Conservation (phyloP, 2,888 invertebrate genomes). For the Eledona agricola region DNA sequence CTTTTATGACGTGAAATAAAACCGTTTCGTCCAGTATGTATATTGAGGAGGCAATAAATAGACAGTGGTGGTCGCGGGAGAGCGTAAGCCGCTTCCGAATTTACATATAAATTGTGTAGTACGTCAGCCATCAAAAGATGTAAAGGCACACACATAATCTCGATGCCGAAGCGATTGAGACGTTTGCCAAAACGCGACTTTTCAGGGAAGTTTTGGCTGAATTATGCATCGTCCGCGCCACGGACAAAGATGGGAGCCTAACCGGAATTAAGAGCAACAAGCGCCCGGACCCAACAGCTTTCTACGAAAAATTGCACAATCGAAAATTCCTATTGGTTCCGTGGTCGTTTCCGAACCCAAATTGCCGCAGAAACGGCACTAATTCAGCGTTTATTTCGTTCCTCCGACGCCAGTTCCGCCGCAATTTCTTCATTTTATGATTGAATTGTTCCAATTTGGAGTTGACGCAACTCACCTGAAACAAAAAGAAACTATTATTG, state of each 20-base stretch:
- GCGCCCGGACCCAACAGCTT: no score
- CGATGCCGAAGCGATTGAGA: slow-evolving; percentile 42
- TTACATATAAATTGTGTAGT: slow-evolving; percentile 56
- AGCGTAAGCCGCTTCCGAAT: slow-evolving; percentile 43
- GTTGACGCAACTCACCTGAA: slow-evolving; percentile 40
- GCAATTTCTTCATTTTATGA: slow-evolving; percentile 51
- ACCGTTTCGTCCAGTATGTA: slow-evolving; percentile 34
- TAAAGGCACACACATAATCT: slow-evolving; percentile 45
- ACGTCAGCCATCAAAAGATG: slow-evolving; percentile 50
- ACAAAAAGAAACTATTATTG: slow-evolving; percentile 39
- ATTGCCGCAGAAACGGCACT: slow-evolving; percentile 13
- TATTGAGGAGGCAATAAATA: slow-evolving; percentile 34
- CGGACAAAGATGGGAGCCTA: no score
- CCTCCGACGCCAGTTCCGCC: slow-evolving; percentile 43
- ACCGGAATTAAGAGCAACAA: no score
- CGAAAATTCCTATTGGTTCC: not conserved
- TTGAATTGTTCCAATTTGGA: slow-evolving; percentile 48
- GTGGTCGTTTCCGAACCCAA: slow-evolving; percentile 3
- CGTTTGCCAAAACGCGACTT: slow-evolving; percentile 35
- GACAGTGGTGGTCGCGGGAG: slow-evolving; percentile 40
- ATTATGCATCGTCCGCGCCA: slow-evolving; percentile 34
- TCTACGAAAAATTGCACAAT: no score
- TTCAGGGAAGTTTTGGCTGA: slow-evolving; percentile 21
- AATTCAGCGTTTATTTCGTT: slow-evolving; percentile 27
- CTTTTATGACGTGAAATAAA: slow-evolving; percentile 42